phyloP scores from a whole-genome alignment of 2,888 invertebrate genomes.

The Volucella zonaria region DNA sequence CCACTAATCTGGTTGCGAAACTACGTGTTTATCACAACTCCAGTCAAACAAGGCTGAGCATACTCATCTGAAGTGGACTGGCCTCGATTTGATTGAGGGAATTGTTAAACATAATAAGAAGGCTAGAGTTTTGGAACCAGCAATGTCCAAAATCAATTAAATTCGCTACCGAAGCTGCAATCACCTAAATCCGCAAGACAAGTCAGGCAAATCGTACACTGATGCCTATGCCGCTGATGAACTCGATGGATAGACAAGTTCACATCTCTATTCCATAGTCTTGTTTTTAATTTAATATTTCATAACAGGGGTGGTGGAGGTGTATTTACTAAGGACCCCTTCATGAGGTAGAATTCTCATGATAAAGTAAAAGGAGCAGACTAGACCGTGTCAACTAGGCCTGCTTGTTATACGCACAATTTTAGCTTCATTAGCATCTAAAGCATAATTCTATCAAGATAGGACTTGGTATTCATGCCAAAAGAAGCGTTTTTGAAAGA shows the following conservation, averaged over 20 bases:
- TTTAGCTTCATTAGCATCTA: too few relatives aligned
- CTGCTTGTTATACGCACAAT: too few relatives aligned
- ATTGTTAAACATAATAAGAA: conserved; percentile 95
- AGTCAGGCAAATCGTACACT: conserved; percentile 86
- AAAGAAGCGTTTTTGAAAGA: too few relatives aligned
- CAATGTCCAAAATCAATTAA: conserved; percentile 99
- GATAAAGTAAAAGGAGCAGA: too few relatives aligned
- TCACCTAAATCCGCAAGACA: conserved; percentile 96
- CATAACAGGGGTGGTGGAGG: too few relatives aligned
- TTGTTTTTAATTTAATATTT: conserved; percentile 56
- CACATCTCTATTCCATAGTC: conserved; percentile 59
- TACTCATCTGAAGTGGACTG: conserved; percentile 90
- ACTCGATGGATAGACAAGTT: too few relatives aligned
- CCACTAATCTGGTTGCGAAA: conserved; percentile 98
- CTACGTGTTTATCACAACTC: conserved; percentile 98
- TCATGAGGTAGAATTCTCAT: too few relatives aligned
- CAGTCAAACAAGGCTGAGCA: conserved; percentile 92
- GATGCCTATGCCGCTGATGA: conserved; percentile 92
- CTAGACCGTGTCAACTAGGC: too few relatives aligned
- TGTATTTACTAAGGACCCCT: too few relatives aligned
- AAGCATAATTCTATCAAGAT: too few relatives aligned
- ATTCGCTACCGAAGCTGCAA: conserved; percentile 99
- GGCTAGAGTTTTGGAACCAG: conserved; percentile 98
- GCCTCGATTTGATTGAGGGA: conserved; percentile 95
- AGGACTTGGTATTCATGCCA: too few relatives aligned